phyloP scores from a whole-genome alignment of 2,888 invertebrate genomes.

The Plutella xylostella region DNA sequence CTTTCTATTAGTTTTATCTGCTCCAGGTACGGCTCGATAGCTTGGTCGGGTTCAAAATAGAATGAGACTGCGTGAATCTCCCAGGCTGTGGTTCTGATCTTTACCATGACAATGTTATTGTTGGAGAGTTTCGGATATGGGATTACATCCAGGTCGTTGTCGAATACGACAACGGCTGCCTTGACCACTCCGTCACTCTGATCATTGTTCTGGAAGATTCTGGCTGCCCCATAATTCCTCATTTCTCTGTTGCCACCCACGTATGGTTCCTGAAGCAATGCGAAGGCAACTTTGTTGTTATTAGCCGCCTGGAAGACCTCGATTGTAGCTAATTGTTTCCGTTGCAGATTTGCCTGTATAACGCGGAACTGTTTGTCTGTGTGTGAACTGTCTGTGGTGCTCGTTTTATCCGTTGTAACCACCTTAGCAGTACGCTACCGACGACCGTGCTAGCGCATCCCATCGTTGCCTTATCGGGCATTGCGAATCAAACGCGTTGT shows the following conservation, averaged over 20 bases:
- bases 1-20: background rate
- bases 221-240: background rate
- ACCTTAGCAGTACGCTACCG: slow-evolving; percentile 19
- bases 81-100: slow-evolving; percentile 1
- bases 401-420: background rate
- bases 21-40: slow-evolving; percentile 10
- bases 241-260: slow-evolving; percentile 2
- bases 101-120: background rate
- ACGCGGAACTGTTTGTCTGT: background rate
- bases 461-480: slow-evolving; percentile 16
- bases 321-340: background rate
- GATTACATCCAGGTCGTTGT: background rate
- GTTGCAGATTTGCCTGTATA: slow-evolving; percentile 5
- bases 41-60: slow-evolving; percentile 8
- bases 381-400: too few species aligned
- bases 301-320: slow-evolving; percentile 1
- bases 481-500: slow-evolving; percentile 9
- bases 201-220: background rate
- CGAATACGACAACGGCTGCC: slow-evolving; percentile 8
- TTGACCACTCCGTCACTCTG: slow-evolving; percentile 2
- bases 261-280: slow-evolving; percentile 12
- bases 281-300: background rate
- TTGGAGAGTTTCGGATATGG: background rate
- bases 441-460: slow-evolving; percentile 20
- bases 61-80: background rate